phyloP scores from a whole-genome alignment of 2,888 invertebrate genomes.

The Villa cingulata region DNA sequence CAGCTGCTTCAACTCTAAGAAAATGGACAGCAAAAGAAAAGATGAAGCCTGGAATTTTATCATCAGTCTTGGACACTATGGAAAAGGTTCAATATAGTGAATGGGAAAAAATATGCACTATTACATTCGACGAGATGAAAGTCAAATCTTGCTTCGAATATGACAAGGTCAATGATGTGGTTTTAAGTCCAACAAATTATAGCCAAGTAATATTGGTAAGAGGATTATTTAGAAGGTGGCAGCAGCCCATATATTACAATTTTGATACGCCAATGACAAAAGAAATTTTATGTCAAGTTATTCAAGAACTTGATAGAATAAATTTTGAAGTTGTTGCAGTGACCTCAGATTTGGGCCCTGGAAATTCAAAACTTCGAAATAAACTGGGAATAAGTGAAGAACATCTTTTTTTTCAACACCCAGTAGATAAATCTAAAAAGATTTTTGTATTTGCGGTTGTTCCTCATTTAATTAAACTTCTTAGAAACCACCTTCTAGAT shows the following conservation, averaged over 20 bases:
- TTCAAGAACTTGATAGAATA: conserved; percentile 4
- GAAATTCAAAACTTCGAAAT: neutral
- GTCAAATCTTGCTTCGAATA: conserved; percentile 7
- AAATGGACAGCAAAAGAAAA: conserved; percentile 10
- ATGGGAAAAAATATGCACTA: conserved; percentile 10
- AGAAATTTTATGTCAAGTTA: neutral
- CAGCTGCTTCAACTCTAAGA: conserved; percentile 7
- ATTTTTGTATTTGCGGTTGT: conserved; percentile 5
- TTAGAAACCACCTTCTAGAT: conserved; percentile 14
- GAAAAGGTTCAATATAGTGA: conserved; percentile 1
- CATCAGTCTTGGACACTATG: conserved; percentile 6
- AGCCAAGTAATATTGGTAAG: conserved; percentile 11
- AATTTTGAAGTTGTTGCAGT: conserved; percentile 2
- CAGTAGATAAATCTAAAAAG: neutral
- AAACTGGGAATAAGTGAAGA: neutral
- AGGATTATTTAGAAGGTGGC: conserved; percentile 10
- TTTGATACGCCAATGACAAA: conserved; percentile 7
- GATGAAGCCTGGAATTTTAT: conserved; percentile 9
- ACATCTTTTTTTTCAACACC: neutral
- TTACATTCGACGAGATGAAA: conserved; percentile 13
- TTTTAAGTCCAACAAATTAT: conserved; percentile 3
- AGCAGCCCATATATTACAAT: conserved; percentile 13
- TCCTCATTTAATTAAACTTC: conserved; percentile 13
- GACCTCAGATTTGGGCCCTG: neutral
- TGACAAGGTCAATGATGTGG: conserved; percentile 1